phyloP scores from a whole-genome alignment of 2,797 vertebrate genomes.

The Catostomus latipinnis region DNA sequence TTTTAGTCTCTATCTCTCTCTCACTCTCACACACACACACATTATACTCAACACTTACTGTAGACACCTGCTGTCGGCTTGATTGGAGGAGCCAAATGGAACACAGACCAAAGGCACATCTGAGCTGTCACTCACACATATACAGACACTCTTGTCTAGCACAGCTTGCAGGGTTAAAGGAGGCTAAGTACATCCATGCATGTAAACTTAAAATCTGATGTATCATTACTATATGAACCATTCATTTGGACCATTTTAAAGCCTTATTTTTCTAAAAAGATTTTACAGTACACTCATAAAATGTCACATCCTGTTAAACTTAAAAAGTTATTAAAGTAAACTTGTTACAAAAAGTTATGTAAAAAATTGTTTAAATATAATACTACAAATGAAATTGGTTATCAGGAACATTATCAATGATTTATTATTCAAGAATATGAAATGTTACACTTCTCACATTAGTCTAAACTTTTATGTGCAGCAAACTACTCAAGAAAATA shows the following conservation, averaged over 20 bases:
- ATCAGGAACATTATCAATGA: background rate
- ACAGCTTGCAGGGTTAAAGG: slow-evolving; percentile 39
- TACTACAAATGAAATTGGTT: background rate
- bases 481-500: background rate
- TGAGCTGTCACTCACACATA: slow-evolving; percentile 51
- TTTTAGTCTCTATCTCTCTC: slow-evolving; percentile 25
- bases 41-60: slow-evolving; percentile 31
- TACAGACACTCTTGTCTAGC: slow-evolving; percentile 42
- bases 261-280: background rate
- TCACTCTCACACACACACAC: slow-evolving; percentile 37
- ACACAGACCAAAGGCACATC: slow-evolving; percentile 60
- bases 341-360: no score
- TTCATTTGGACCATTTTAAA: background rate
- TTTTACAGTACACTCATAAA: background rate
- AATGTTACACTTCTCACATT: background rate
- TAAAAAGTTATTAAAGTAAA: no score
- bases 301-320: background rate
- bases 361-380: background rate
- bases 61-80: slow-evolving; percentile 32
- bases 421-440: background rate
- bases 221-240: slow-evolving; percentile 7
- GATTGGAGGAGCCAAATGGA: slow-evolving; percentile 66
- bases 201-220: slow-evolving; percentile 1
- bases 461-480: no score
- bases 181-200: slow-evolving; percentile 16